phyloP scores from a whole-genome alignment of 2,113 vertebrate species.

The Toxotes chatareus region DNA sequence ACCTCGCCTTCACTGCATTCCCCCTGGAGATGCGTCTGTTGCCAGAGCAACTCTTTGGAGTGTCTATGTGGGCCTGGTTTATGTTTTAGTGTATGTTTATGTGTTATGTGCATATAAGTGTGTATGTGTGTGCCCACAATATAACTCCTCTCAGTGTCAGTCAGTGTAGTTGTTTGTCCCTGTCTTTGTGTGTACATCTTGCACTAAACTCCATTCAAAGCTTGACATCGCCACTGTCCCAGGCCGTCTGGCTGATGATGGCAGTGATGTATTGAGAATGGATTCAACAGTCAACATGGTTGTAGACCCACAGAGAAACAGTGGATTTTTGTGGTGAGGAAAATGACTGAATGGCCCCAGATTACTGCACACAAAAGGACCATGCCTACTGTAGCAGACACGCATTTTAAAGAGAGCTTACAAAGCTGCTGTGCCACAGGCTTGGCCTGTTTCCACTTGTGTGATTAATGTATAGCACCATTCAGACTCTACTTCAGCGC shows the following conservation, averaged over 20 bases:
- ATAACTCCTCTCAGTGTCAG: slow-evolving; percentile 2
- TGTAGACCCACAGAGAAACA: slow-evolving; percentile 41
- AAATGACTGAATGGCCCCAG: slow-evolving; percentile 51
- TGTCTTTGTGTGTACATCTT: slow-evolving; percentile 41
- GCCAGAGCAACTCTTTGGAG: slow-evolving; percentile 60
- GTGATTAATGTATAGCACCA: slow-evolving; percentile 74
- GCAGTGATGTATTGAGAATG: slow-evolving; percentile 75
- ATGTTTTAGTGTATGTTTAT: slow-evolving; percentile 59
- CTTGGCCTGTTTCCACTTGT: slow-evolving; percentile 64
- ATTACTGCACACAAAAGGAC: slow-evolving; percentile 48
- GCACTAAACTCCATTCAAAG: slow-evolving; percentile 46
- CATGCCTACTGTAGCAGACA: slow-evolving; percentile 44
- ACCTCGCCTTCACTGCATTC: slow-evolving; percentile 59
- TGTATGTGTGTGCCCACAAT: not conserved
- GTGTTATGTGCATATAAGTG: slow-evolving; percentile 32
- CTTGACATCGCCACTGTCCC: slow-evolving; percentile 47
- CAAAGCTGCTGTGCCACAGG: slow-evolving; percentile 58
- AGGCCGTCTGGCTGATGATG: slow-evolving; percentile 30
- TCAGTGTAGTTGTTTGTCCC: slow-evolving; percentile 28
- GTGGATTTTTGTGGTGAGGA: slow-evolving; percentile 60
- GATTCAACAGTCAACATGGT: slow-evolving; percentile 54
- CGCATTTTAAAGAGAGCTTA: slow-evolving; percentile 63
- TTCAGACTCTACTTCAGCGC: slow-evolving; percentile 43
- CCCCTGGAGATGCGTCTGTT: slow-evolving; percentile 59
- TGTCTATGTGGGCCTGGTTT: slow-evolving; percentile 31